Conservation (phyloP, 2,888 invertebrate species). For the Drosophila mettleri region DNA sequence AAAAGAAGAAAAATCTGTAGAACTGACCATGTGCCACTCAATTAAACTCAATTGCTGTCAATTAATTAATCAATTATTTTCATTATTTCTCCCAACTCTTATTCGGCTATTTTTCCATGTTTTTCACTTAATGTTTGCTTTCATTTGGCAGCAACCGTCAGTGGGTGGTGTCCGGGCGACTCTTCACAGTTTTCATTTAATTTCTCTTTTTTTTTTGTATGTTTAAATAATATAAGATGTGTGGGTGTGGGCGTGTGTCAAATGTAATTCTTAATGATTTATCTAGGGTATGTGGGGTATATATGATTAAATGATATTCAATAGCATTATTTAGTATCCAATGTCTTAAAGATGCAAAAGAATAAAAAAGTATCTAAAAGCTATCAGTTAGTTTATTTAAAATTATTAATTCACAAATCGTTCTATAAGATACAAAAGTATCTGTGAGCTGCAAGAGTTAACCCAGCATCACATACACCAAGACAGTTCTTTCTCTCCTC, state of each 20-base stretch:
- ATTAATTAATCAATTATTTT: conserved; percentile 76
- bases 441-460: background rate
- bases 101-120: conserved; percentile 11
- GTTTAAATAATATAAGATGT: conserved; percentile 17
- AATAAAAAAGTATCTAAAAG: background rate
- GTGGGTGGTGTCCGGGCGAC: conserved; percentile 26
- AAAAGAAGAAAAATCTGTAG: conserved; percentile 22
- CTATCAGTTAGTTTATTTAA: background rate
- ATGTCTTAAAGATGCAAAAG: background rate
- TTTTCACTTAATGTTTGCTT: conserved; percentile 34
- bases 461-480: too few relatives aligned
- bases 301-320: background rate
- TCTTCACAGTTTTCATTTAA: conserved; percentile 30
- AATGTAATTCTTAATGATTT: conserved; percentile 11
- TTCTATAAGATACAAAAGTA: background rate
- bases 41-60: conserved; percentile 75
- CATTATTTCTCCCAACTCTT: conserved; percentile 32
- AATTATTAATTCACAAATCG: too few relatives aligned
- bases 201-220: conserved; percentile 19
- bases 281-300: background rate
- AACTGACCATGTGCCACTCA: conserved; percentile 55
- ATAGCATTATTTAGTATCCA: background rate
- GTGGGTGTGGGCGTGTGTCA: conserved; percentile 4
- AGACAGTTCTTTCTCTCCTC: too few relatives aligned
- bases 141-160: conserved; percentile 25